A percentile compares a stretch with the other conserved stretches of the same genome.
Conservation (phyloP, 2,888 invertebrate genomes). For the Drosophila eohydei region DNA sequence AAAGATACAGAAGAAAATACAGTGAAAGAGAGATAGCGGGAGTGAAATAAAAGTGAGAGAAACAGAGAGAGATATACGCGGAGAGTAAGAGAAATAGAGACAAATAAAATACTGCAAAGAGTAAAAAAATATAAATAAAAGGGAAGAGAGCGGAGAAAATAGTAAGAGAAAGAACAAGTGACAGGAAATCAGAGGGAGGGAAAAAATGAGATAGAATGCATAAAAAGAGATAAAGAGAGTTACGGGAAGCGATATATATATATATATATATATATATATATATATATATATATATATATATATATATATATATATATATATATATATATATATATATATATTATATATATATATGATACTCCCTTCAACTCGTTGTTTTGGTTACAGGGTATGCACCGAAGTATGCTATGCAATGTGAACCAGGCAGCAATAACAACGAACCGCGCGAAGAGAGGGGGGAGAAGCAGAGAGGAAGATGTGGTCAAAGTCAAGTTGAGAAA, state of each 20-base stretch:
- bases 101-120: background rate
- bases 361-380: background rate
- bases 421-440: slow-evolving; percentile 17
- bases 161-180: background rate
- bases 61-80: background rate
- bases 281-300: background rate
- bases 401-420: slow-evolving; percentile 15
- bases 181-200: no score
- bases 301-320: background rate
- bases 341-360: background rate
- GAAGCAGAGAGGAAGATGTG: background rate
- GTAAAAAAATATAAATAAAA: background rate
- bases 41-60: background rate
- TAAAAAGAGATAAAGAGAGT: no score
- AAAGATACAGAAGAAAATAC: no score
- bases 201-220: no score
- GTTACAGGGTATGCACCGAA: slow-evolving; percentile 14
- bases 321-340: background rate
- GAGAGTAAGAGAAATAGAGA: background rate
- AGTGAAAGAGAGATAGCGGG: background rate
- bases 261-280: background rate
- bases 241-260: background rate
- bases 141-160: no score
- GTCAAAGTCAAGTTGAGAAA: background rate
- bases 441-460: background rate